Evolutionary conservation across 2,888 invertebrate species (phyloP).

Genomic region (Tuberolachnus salignus): DNA sequence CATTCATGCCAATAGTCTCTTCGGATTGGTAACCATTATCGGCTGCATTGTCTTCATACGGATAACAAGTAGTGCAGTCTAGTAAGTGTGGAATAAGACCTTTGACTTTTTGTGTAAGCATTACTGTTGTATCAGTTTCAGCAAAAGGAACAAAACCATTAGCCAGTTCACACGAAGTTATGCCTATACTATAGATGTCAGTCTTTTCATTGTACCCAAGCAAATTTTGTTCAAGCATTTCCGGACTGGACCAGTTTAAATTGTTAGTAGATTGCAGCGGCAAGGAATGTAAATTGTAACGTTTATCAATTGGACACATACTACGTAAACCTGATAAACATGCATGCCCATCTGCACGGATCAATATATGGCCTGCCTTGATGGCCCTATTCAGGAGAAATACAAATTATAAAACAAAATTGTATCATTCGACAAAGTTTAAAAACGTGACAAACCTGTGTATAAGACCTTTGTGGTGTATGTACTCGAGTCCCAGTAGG

Average conservation of each 20-base stretch:
- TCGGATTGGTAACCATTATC: slow-evolving; percentile 56
- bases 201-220: slow-evolving; percentile 87
- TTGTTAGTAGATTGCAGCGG: slow-evolving; percentile 74
- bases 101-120: slow-evolving; percentile 87
- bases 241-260: slow-evolving; percentile 91
- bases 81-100: slow-evolving; percentile 78
- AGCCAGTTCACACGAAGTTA: slow-evolving; percentile 84
- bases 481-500: slow-evolving; percentile 79
- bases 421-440: neutral
- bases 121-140: slow-evolving; percentile 83
- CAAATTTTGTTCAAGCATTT: slow-evolving; percentile 86
- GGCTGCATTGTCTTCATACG: slow-evolving; percentile 55
- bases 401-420: neutral
- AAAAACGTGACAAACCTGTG: slow-evolving; percentile 68
- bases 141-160: slow-evolving; percentile 89
- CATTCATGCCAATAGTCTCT: slow-evolving; percentile 49
- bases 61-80: slow-evolving; percentile 64
- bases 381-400: slow-evolving; percentile 68
- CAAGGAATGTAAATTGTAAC: slow-evolving; percentile 71
- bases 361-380: slow-evolving; percentile 81
- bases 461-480: slow-evolving; percentile 82
- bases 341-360: slow-evolving; percentile 75
- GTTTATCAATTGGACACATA: slow-evolving; percentile 72
- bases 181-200: slow-evolving; percentile 90
- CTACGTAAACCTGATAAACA: slow-evolving; percentile 80